phyloP scores from a whole-genome alignment of 1,140 invertebrate species.

The Chelonus insularis region DNA sequence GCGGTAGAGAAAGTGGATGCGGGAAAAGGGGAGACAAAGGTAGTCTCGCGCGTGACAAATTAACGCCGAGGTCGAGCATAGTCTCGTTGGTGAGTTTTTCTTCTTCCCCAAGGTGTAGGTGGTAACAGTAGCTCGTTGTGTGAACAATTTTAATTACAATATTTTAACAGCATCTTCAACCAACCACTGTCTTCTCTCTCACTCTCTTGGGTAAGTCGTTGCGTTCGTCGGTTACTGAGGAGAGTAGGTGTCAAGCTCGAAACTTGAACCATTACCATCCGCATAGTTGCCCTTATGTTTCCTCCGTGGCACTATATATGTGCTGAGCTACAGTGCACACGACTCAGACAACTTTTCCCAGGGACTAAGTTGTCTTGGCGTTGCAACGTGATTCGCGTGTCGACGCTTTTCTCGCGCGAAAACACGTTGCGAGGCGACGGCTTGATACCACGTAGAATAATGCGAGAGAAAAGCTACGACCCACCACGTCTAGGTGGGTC shows the following conservation, averaged over 20 bases:
- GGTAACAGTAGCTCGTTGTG: constrained; percentile 15
- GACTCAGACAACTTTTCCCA: constrained; percentile 31
- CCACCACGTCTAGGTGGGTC: constrained; percentile 3
- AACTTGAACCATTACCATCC: constrained; percentile 38
- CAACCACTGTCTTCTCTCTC: background rate
- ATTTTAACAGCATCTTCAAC: constrained; percentile 28
- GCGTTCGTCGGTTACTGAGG: constrained; percentile 11
- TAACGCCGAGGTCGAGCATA: constrained; percentile 30
- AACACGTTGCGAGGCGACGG: background rate
- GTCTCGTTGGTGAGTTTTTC: background rate
- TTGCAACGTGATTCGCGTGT: constrained; percentile 40
- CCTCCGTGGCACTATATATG: background rate
- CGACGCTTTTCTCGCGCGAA: constrained; percentile 27
- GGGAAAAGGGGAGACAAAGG: background rate
- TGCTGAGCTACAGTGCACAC: constrained; percentile 19
- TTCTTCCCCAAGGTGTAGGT: background rate
- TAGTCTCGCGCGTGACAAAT: constrained; percentile 35
- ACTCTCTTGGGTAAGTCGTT: background rate
- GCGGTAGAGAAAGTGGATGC: background rate
- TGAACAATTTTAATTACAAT: constrained; percentile 45
- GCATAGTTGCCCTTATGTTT: constrained; percentile 9
- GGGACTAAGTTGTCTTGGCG: constrained; percentile 30
- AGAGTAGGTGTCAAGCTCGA: constrained; percentile 27
- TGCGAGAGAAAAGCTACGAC: background rate
- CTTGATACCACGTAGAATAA: background rate